Evolutionary conservation across 1,140 invertebrate genomes (phyloP).

Genomic region (Trachymyrmex septentrionalis): DNA sequence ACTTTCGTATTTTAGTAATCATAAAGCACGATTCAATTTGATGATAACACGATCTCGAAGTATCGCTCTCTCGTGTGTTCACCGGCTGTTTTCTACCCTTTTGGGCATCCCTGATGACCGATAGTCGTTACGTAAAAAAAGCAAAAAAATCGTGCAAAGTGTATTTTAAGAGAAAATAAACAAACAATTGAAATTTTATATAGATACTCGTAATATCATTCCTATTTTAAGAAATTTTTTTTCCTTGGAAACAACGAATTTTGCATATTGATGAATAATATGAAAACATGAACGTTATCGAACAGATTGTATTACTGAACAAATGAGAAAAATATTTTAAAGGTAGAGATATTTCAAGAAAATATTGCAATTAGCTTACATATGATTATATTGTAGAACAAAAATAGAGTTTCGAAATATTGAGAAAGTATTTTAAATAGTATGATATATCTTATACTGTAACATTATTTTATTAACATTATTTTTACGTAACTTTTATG

Average conservation of each 20-base stretch:
- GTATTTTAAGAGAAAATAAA: neutral
- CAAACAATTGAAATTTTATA: neutral
- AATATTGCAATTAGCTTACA: neutral
- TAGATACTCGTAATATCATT: neutral
- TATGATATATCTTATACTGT: neutral
- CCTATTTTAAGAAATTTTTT: neutral
- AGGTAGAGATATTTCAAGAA: neutral
- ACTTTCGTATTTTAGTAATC: slow-evolving; percentile 39
- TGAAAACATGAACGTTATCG: neutral
- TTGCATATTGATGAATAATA: neutral
- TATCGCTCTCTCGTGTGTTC: neutral
- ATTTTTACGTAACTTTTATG: too few relatives aligned
- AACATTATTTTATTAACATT: neutral
- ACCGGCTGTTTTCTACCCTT: neutral
- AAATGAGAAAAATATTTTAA: neutral
- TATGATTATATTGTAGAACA: neutral
- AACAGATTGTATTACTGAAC: neutral
- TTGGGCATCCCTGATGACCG: neutral
- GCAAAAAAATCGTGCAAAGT: neutral
- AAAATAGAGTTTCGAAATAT: slow-evolving; percentile 6
- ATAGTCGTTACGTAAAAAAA: neutral
- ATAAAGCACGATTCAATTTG: slow-evolving; percentile 23
- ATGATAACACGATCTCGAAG: slow-evolving; percentile 12
- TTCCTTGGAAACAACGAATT: neutral
- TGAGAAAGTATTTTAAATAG: slow-evolving; percentile 2